These are phyloP conservation scores for Coracias cyanogaster DNA, from an alignment of 2,797 vertebrate species.

Conservation along the genomic window DNA sequence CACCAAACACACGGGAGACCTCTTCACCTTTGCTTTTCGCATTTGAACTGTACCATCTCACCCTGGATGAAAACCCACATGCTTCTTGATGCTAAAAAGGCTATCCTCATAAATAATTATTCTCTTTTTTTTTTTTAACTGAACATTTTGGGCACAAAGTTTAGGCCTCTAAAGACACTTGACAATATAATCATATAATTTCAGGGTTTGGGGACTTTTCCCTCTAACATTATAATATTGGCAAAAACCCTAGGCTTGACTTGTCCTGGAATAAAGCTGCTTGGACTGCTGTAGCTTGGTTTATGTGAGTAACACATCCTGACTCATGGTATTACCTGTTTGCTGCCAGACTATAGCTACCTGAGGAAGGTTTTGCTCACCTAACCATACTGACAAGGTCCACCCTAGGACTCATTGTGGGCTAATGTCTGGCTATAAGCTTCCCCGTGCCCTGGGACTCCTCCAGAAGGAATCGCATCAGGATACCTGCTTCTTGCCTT, in stretches of 20 bases:
- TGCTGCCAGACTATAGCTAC: background rate
- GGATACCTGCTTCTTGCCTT: background rate
- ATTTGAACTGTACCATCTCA: background rate
- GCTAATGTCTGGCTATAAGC: background rate
- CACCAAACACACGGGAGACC: accelerated
- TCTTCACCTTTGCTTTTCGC: background rate
- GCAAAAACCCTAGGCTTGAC: background rate
- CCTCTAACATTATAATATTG: background rate
- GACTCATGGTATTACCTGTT: background rate
- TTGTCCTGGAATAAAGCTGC: background rate
- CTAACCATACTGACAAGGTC: background rate
- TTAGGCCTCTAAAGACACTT: background rate
- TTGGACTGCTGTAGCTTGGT: background rate
- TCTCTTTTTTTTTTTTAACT: background rate
- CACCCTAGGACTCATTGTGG: background rate
- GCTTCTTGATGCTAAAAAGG: background rate
- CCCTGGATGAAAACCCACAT: background rate
- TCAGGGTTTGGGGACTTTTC: background rate
- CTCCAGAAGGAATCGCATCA: background rate
- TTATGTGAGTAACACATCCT: background rate
- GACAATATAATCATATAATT: background rate
- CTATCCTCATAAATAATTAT: background rate
- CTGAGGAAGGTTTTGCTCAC: background rate
- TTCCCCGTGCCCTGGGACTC: background rate
- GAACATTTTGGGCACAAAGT: background rate